These are phyloP conservation scores for Engystomops pustulosus DNA, from an alignment of 2,113 vertebrate genomes.

Conservation along the genomic window DNA sequence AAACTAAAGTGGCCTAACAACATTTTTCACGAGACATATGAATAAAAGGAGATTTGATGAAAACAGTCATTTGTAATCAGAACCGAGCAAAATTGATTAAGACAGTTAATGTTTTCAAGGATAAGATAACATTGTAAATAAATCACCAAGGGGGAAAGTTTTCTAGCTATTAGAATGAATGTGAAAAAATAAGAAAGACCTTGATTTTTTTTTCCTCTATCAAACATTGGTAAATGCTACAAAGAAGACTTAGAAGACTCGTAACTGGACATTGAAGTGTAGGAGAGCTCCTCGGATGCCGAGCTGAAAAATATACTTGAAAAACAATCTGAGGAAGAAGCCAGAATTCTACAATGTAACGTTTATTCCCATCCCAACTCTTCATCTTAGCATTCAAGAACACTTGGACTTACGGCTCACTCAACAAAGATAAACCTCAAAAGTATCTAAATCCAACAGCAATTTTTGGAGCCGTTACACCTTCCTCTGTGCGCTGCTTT, in stretches of 20 bases:
- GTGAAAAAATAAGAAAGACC: background rate
- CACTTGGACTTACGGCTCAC: slow-evolving; percentile 12
- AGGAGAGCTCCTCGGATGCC: background rate
- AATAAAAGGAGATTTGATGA: slow-evolving; percentile 39
- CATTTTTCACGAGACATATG: slow-evolving; percentile 28
- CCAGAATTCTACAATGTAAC: background rate
- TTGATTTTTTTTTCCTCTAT: background rate
- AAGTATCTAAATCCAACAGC: slow-evolving; percentile 1
- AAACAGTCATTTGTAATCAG: slow-evolving; percentile 43
- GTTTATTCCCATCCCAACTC: background rate
- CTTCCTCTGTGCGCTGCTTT: background rate
- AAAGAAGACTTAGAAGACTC: background rate
- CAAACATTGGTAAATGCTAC: background rate
- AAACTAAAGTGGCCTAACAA: slow-evolving; percentile 2
- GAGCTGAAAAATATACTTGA: background rate
- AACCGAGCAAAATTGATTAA: slow-evolving; percentile 38
- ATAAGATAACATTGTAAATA: slow-evolving; percentile 47
- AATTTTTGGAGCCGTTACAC: background rate
- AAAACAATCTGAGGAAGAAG: background rate
- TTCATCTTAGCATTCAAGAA: background rate
- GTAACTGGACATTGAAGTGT: background rate
- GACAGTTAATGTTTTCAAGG: slow-evolving; percentile 57
- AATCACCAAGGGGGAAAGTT: background rate
- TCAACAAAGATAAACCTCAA: slow-evolving; percentile 9
- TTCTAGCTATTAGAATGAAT: background rate